Conservation (phyloP, 2,888 invertebrate species). For the Drepana falcataria region DNA sequence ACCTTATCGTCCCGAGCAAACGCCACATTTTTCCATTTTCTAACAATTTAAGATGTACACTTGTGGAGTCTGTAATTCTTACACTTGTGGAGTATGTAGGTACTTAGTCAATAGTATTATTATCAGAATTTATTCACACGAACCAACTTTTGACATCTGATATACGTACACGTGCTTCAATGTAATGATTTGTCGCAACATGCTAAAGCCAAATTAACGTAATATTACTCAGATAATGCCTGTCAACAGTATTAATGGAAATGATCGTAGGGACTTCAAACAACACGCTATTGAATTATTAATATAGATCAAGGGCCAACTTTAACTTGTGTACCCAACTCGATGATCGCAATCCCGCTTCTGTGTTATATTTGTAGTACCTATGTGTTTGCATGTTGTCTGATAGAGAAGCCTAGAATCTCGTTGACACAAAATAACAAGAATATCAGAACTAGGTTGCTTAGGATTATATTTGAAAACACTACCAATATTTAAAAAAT, state of each 20-base stretch:
- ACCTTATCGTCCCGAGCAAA: conserved; percentile 37
- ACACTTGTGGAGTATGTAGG: conserved; percentile 63
- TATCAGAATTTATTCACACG: conserved; percentile 50
- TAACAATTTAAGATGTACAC: conserved; percentile 52
- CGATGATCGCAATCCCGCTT: conserved; percentile 78
- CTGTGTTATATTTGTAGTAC: conserved; percentile 50
- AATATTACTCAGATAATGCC: background rate
- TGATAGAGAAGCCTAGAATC: conserved; percentile 27
- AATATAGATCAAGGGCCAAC: conserved; percentile 2
- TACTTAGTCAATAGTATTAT: conserved; percentile 48
- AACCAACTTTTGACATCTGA: conserved; percentile 46
- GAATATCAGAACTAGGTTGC: too few relatives aligned
- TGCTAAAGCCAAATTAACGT: conserved; percentile 43
- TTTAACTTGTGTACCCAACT: conserved; percentile 35
- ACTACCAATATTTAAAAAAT: too few relatives aligned
- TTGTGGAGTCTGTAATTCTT: conserved; percentile 56
- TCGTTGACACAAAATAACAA: too few relatives aligned
- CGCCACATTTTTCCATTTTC: conserved; percentile 45
- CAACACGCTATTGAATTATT: background rate
- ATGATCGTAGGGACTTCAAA: background rate
- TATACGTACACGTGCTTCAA: conserved; percentile 57
- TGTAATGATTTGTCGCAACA: conserved; percentile 57
- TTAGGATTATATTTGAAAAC: too few relatives aligned
- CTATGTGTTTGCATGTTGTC: conserved; percentile 50
- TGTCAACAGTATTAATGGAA: background rate